Base-by-base conservation (phyloP, 2,888 invertebrate species). In the Synanthedon tipuliformis region DNA sequence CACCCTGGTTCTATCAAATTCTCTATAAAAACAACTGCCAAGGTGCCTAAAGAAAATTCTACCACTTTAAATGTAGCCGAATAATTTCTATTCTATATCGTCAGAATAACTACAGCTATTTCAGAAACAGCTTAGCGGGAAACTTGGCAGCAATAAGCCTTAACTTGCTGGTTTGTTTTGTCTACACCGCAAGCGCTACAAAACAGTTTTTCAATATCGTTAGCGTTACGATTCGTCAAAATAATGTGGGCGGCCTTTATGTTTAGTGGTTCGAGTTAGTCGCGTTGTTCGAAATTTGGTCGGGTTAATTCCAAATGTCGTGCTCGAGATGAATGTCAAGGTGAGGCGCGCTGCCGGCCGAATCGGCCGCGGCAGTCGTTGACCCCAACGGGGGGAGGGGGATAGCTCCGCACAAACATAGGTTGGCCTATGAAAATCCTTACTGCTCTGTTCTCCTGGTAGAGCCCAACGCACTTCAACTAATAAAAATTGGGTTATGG, bases 241-340 rank as follows among this genome's bases (percentile, higher is more conserved):
- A 57, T 71, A 41, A 58, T 62, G 68, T 68, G 56, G 71, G 63
- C 59, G 63, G 58, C 55, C 57, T 52, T 57, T 62, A 59, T 55
- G 55, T 53, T 62, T 58, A 53, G 57, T 50, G 64, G 66, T 61
- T 66, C 64, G 63, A 65, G 61, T 61, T 58, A 64, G 59, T 64
- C 62, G 62, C 61, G 65, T 59, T 62, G 63, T 71, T 73, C 60
- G 60, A 68, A 75, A 76, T 65, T 73, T 69, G 71, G 74, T 69
- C 69, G 75, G 75, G 76, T 81, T 79, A 76, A 77, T 78, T 78
- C 77, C 77, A 72, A 78, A 75, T 78, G 75, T 75, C 63, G 51
- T 45, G 77, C 71, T 75, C 75, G 79, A 85, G 86, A 87, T 85
- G 86, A 87, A 87, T 87, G 87, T 87, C 87, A 87, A 87, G 86